phyloP scores from a whole-genome alignment of 2,113 vertebrate genomes.

The Sitta europaea region DNA sequence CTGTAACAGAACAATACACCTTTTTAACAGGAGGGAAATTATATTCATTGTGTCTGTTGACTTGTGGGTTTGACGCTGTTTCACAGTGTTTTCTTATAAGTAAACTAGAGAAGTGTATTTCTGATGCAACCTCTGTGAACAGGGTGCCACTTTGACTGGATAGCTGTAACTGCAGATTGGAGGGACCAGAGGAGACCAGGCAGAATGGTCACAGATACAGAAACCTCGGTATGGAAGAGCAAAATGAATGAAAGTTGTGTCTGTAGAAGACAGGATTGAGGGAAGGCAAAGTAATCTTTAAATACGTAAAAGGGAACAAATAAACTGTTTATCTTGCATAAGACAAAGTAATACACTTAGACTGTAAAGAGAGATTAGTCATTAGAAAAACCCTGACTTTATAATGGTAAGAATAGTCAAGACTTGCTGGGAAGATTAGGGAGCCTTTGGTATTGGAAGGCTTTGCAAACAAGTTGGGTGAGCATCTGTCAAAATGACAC shows the following conservation, averaged over 20 bases:
- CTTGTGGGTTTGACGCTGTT: neutral
- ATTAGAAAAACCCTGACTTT: neutral
- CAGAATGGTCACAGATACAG: neutral
- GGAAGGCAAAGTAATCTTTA: neutral
- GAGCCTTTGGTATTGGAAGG: neutral
- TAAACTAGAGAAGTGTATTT: neutral
- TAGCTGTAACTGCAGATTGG: neutral
- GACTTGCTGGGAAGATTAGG: neutral
- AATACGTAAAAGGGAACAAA: neutral
- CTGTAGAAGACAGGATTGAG: neutral
- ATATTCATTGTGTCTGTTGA: neutral
- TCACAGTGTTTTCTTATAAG: neutral
- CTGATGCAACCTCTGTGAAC: neutral
- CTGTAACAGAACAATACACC: neutral
- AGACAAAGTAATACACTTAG: neutral
- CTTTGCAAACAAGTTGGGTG: neutral
- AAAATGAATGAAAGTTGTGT: neutral
- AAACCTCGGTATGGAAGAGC: neutral
- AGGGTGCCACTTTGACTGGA: neutral
- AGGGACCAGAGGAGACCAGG: neutral
- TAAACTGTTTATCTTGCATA: neutral
- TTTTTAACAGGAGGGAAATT: neutral
- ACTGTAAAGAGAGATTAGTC: neutral
- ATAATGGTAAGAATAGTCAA: neutral
- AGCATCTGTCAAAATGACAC: slow-evolving; percentile 26